Evolutionary conservation across 2,797 vertebrate species (phyloP), one percentile per base, ranked within the genome.

Genomic region (Scyliorhinus canicula): DNA sequence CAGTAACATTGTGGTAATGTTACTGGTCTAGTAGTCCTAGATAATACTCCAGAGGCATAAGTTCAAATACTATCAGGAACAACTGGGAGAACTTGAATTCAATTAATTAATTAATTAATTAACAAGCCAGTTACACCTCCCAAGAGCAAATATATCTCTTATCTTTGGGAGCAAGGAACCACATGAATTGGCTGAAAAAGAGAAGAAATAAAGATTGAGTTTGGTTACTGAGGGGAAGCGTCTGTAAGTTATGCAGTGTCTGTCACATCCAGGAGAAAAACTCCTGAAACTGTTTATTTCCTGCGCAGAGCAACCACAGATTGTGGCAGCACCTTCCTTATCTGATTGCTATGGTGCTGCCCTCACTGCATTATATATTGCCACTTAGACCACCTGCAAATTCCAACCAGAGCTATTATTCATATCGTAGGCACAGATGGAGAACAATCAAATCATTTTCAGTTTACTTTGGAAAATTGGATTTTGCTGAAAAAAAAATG

Each of bases 381-480:
- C 65, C 88, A 91, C 88, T 91, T 35, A 44, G 40, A 44, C 57
- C 8, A 44, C 26, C 57, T 91, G 88, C 60, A 91, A 91, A 65
- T 91, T 91, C n/a, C n/a, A 91, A 65, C 35, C 3, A 24, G 9
- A 26, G 57, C 65, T 91, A 91, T 65, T 65, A 91, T 91, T 91
- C 88, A 65, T 28, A 63, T 65, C 9, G 21, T 91, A 65, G 88
- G 19, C 60, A 91, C n/a, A 91, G 60, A 26, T 44, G 40, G n/a
- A 65, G 88, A 91, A 91, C 35, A 91, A 63, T 40, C 88, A 91
- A 24, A 65, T 65, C 60, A 91, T 91, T 63, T 44, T 91, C n/a
- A 91, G 88, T 91, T 91, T 91, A 91, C 88, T 65, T 91, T 91
- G 26, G n/a, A 65, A 91, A 91, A 91, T 91, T 91, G 88, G n/a